Evolutionary conservation across 1,140 invertebrate genomes (phyloP), one percentile per base, ranked within the genome.

Genomic region (Sycophila sp.): DNA sequence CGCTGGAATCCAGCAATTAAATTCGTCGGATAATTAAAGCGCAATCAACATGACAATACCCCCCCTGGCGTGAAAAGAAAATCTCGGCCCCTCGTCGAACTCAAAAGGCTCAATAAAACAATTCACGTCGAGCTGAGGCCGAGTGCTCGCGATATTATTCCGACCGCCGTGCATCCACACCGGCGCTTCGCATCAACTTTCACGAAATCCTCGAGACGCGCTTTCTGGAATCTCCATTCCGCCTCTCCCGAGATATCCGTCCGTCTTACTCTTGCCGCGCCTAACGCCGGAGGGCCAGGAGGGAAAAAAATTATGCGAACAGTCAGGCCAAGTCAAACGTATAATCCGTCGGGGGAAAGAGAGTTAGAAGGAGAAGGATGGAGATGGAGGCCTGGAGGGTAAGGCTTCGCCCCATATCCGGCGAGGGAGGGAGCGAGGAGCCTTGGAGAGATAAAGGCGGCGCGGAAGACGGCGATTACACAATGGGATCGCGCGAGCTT

Each of bases 401-500:
- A n/a, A n/a, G n/a, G n/a, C n/a, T n/a, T n/a, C n/a, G n/a, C n/a
- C n/a, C n/a, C n/a, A n/a, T n/a, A n/a, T n/a, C n/a, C n/a, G n/a
- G 42, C 42, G 38, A 47, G 56, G 22, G 49, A 45, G n/a, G 60
- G 4, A 6, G 28, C 19, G 5, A 24, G 17, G 68, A 53, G 26
- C 13, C n/a, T n/a, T n/a, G n/a, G n/a, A 36, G 10, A 53, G 38
- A 62, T 72, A 59, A 75, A 47, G 47, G 40, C 45, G 28, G 62
- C 68, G 60, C 66, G 59, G 72, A 32, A 38, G 62, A 42, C 56
- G 38, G 60, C 68, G 71, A 75, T 76, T 76, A 69, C 75, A 76
- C 75, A 78, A 80, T 78, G 62, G 69, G 69, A 80, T 75, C 69
- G 67, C 38, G 32, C 24, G 67, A 42, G 36, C 63, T 42, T 55